Conservation (phyloP, 2,888 invertebrate species). For the Nomada flava region DNA sequence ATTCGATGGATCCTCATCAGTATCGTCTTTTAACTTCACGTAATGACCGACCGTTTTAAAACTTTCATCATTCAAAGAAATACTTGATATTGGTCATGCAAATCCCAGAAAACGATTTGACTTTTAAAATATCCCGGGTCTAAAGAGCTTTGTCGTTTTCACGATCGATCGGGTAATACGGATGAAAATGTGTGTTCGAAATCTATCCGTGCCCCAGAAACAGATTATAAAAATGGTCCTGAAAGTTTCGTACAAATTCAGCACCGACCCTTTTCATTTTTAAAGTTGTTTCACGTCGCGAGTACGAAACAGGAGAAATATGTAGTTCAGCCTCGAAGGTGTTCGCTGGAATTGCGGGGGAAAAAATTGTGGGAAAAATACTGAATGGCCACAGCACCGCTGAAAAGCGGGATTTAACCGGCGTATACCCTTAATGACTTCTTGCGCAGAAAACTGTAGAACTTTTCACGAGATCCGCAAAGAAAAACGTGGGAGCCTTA, state of each 20-base stretch:
- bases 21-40: neutral
- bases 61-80: neutral
- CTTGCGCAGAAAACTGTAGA: neutral
- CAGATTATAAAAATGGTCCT: too few species aligned
- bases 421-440: slow-evolving; percentile 8
- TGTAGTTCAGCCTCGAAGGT: neutral
- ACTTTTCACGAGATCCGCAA: neutral
- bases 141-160: slow-evolving; percentile 6
- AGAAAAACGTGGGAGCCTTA: slow-evolving; percentile 25
- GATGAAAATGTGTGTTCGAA: slow-evolving; percentile 21
- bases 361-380: slow-evolving; percentile 1
- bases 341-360: slow-evolving; percentile 21
- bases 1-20: neutral
- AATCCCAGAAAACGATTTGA: slow-evolving; percentile 22
- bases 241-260: neutral
- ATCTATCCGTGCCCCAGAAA: neutral
- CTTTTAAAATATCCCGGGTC: neutral
- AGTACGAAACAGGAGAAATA: neutral
- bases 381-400: slow-evolving; percentile 36
- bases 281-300: neutral
- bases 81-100: slow-evolving; percentile 39
- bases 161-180: neutral
- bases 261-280: neutral
- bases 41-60: neutral
- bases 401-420: slow-evolving; percentile 46